Percentiles rank a stretch among this genome's conserved stretches.
phyloP scores from a whole-genome alignment of 2,888 invertebrate species.

The Latrodectus elegans region DNA sequence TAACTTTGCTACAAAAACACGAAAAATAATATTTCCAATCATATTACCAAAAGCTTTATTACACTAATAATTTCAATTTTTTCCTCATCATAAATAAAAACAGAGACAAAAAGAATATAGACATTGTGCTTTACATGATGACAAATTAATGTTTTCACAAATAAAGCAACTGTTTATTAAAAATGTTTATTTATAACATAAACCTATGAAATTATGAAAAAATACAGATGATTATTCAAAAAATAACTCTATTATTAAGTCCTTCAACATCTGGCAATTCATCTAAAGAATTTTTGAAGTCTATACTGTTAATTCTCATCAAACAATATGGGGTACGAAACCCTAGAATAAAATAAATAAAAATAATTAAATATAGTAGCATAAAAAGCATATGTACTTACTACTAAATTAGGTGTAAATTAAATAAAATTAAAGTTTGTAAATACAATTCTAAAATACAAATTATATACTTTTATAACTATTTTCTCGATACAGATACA shows the following conservation, averaged over 20 bases:
- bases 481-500: too few relatives aligned
- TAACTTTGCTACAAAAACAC: too few relatives aligned
- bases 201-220: too few relatives aligned
- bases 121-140: background rate
- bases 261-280: conserved; percentile 46
- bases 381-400: background rate
- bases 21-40: too few relatives aligned
- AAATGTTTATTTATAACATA: too few relatives aligned
- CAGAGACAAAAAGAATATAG: background rate
- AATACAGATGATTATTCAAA: background rate
- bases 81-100: too few relatives aligned
- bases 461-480: too few relatives aligned
- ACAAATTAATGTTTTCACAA: background rate
- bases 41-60: too few relatives aligned
- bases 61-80: too few relatives aligned
- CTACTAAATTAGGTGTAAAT: background rate
- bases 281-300: conserved; percentile 51
- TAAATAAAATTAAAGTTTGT: background rate
- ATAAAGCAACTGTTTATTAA: too few relatives aligned
- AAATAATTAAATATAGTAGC: background rate
- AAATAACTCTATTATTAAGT: conserved; percentile 44
- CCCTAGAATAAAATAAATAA: conserved; percentile 36
- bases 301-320: conserved; percentile 57
- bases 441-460: too few relatives aligned
- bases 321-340: conserved; percentile 62